Evolutionary conservation across 2,113 vertebrate species (phyloP).

Genomic region (Trochalopteron elliotii): DNA sequence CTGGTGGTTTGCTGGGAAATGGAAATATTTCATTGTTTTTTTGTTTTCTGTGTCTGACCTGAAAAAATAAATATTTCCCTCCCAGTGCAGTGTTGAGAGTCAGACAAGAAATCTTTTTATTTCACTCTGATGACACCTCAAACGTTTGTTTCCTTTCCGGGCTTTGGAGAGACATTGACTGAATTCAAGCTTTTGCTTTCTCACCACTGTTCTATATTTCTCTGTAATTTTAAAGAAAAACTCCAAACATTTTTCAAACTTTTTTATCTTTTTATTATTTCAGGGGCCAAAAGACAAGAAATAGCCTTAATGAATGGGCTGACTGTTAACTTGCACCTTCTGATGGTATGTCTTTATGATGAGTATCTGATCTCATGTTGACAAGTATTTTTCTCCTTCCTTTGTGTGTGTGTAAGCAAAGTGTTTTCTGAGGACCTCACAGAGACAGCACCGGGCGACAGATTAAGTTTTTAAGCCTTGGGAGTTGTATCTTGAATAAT

Average conservation of each 20-base stretch:
- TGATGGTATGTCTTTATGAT: slow-evolving; percentile 78
- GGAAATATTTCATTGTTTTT: slow-evolving; percentile 37
- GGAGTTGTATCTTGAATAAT: neutral
- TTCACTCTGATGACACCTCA: slow-evolving; percentile 40
- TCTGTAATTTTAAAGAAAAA: slow-evolving; percentile 1
- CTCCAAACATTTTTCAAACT: neutral
- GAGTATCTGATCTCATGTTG: slow-evolving; percentile 4
- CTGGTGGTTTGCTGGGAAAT: slow-evolving; percentile 37
- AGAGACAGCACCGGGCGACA: neutral
- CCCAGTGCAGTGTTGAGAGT: neutral
- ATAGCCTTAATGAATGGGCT: slow-evolving; percentile 90
- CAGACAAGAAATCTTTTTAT: slow-evolving; percentile 25
- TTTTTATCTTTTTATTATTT: neutral
- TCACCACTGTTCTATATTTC: neutral
- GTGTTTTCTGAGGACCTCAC: slow-evolving; percentile 26
- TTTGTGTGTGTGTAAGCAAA: neutral
- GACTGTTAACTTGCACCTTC: slow-evolving; percentile 93
- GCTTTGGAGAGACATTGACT: neutral
- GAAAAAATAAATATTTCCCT: slow-evolving; percentile 55
- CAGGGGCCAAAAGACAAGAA: slow-evolving; percentile 79
- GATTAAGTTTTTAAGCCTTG: neutral
- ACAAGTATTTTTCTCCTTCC: neutral
- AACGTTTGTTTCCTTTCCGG: slow-evolving; percentile 26
- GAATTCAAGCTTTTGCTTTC: neutral
- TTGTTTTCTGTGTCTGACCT: slow-evolving; percentile 58